Evolutionary conservation across 2,797 vertebrate species (phyloP), one percentile per base, ranked within the genome.

Genomic region (Emys orbicularis): DNA sequence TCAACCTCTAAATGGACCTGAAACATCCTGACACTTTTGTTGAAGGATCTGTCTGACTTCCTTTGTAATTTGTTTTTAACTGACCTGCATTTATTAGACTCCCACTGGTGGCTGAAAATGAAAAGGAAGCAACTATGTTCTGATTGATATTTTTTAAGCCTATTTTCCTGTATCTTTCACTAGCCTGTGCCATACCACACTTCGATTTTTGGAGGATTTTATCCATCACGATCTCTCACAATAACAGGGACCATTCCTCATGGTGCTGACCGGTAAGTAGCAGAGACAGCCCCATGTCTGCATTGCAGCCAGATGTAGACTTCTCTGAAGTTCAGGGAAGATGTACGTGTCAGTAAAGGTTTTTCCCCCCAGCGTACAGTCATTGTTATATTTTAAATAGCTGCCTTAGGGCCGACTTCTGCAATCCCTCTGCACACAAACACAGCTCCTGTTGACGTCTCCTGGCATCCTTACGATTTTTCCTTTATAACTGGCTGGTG

Each of bases 131-230:
- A 34, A 53, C 8, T 23, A 19, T 15, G 19, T 50, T 53, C 18
- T 13, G 27, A 41, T 41, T 13, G 27, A 27, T 49, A 21, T 12
- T 80, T 80, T 80, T 59, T n/a, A 23, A 34, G 27, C 79, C 77
- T 81, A 82, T 21, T 34, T 31, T 37, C 41, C 52, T 37, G 23
- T 37, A 12, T 41, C 8, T 81, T 52, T 41, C 41, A 1, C 44
- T 77, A 98, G 97, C 3, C 88, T 0, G 3, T 97, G 2, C 97
- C 97, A 44, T 98, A 88, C 80, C 79, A 72, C 31, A 80, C 94
- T n/a, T 3, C 29, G 23, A 97, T 98, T 57, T 21, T 25, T 0
- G 96, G 96, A 1, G 97, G 97, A 19, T 47, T 98, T 82, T 94
- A 79, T 80, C 97, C 97, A 3, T 93, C 90, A 79, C 98, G 85